Evolutionary conservation across 2,113 vertebrate species (phyloP).

Genomic region (Charina bottae): DNA sequence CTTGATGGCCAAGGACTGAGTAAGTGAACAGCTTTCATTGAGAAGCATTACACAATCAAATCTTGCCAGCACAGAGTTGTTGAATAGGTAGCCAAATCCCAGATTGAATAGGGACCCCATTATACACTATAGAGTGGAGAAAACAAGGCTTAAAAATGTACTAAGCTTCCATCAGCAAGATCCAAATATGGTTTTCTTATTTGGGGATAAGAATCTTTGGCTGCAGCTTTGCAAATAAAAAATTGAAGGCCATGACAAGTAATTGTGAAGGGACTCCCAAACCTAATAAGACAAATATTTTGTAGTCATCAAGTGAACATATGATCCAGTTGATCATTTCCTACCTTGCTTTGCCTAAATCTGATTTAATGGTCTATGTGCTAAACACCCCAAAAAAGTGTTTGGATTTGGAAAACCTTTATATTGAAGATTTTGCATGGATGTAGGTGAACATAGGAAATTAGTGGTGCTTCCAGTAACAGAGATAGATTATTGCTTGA

Average conservation of each 20-base stretch:
- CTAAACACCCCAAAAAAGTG: too few relatives aligned
- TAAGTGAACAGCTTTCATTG: not conserved
- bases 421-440: too few relatives aligned
- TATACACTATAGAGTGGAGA: not conserved
- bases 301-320: too few relatives aligned
- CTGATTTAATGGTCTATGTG: too few relatives aligned
- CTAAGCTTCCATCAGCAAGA: not conserved
- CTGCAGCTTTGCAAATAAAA: not conserved
- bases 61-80: not conserved
- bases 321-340: too few relatives aligned
- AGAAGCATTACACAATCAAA: not conserved
- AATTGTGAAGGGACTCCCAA: too few relatives aligned
- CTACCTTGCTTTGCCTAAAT: too few relatives aligned
- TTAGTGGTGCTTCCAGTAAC: not conserved
- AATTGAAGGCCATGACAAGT: not conserved
- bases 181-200: not conserved
- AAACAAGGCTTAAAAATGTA: not conserved
- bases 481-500: not conserved
- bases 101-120: not conserved
- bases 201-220: not conserved
- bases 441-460: not conserved
- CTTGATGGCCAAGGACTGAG: not conserved
- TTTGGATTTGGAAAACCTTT: too few relatives aligned
- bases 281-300: too few relatives aligned
- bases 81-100: not conserved